Evolutionary conservation across 2,888 invertebrate species (phyloP).

Genomic region (Conus canariensis): DNA sequence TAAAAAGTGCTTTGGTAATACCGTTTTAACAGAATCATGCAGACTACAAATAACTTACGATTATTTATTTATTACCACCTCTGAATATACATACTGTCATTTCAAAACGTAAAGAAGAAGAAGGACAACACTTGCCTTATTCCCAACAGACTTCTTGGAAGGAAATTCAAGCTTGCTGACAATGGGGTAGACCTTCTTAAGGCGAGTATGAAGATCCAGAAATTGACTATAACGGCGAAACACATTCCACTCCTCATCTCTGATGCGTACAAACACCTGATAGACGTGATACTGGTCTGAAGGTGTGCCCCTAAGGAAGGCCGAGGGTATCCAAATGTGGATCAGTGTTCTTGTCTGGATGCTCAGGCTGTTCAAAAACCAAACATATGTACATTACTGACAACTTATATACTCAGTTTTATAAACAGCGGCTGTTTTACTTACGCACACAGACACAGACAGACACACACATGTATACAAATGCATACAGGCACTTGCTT

Average conservation of each 20-base stretch:
- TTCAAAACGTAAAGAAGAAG: too few relatives aligned
- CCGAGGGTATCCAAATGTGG: slow-evolving; percentile 92
- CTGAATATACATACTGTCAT: too few relatives aligned
- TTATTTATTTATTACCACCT: too few relatives aligned
- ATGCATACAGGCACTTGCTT: neutral
- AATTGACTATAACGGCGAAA: slow-evolving; percentile 96
- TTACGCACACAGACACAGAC: neutral
- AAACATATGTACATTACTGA: neutral
- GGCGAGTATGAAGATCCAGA: slow-evolving; percentile 89
- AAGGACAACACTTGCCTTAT: slow-evolving; percentile 84
- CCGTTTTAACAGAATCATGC: too few relatives aligned
- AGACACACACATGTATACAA: neutral
- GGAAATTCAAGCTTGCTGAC: slow-evolving; percentile 93
- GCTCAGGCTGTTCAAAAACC: slow-evolving; percentile 41
- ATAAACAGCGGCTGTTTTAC: neutral
- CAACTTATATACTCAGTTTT: neutral
- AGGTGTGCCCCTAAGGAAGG: slow-evolving; percentile 86
- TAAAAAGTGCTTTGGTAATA: too few relatives aligned
- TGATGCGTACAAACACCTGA: slow-evolving; percentile 90
- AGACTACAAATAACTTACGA: too few relatives aligned
- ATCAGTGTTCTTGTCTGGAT: slow-evolving; percentile 80
- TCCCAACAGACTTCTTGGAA: slow-evolving; percentile 95
- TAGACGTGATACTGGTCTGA: slow-evolving; percentile 93
- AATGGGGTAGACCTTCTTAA: slow-evolving; percentile 90
- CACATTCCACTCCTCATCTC: slow-evolving; percentile 96